Conservation (phyloP, 2,797 vertebrate species). For the Chelon auratus region DNA sequence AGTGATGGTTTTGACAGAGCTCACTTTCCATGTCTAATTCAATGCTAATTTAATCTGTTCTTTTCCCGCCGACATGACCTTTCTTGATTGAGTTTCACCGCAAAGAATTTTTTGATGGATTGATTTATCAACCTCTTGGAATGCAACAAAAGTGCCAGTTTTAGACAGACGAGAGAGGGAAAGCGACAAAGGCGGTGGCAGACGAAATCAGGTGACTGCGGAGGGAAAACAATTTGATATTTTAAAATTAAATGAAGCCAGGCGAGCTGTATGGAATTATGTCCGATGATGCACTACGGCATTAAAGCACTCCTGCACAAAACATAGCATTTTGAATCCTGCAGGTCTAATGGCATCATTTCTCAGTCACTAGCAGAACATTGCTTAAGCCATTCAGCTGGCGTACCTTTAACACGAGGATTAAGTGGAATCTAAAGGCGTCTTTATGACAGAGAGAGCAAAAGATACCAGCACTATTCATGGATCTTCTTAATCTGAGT, state of each 20-base stretch:
- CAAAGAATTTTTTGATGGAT: slow-evolving; percentile 99
- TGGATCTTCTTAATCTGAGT: slow-evolving; percentile 75
- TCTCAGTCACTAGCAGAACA: slow-evolving; percentile 76
- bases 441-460: slow-evolving; percentile 72
- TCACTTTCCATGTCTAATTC: slow-evolving; percentile 99
- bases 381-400: slow-evolving; percentile 74
- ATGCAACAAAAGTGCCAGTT: slow-evolving; percentile 98
- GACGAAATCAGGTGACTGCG: slow-evolving; percentile 71
- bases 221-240: slow-evolving; percentile 74
- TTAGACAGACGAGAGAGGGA: slow-evolving; percentile 78
- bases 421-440: slow-evolving; percentile 75
- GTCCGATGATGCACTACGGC: slow-evolving; percentile 64
- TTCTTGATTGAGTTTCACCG: slow-evolving; percentile 99
- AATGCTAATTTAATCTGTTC: slow-evolving; percentile 99
- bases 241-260: slow-evolving; percentile 76
- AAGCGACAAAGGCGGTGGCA: slow-evolving; percentile 45
- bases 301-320: slow-evolving; percentile 61
- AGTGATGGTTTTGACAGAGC: slow-evolving; percentile 99
- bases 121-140: slow-evolving; percentile 99
- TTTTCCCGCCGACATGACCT: slow-evolving; percentile 99
- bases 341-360: slow-evolving; percentile 73
- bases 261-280: slow-evolving; percentile 64
- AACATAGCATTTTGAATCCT: slow-evolving; percentile 58
- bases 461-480: slow-evolving; percentile 70
- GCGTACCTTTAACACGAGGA: slow-evolving; percentile 79